Conservation (phyloP, 2,888 invertebrate species). For the Drosophila prostipennis region DNA sequence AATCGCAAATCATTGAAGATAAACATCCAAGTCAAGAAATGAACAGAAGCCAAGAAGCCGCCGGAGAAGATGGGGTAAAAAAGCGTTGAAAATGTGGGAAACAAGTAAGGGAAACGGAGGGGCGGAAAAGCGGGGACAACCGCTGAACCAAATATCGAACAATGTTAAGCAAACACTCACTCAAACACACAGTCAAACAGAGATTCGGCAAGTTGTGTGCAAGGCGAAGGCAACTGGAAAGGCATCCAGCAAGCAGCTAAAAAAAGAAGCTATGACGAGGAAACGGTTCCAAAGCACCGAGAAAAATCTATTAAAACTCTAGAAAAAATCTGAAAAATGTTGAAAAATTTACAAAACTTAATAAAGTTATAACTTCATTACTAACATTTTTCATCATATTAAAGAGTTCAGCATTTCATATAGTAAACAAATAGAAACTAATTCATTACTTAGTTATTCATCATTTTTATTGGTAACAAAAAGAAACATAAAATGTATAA, state of each 20-base stretch:
- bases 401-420: no score
- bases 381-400: no score
- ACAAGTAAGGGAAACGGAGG: not conserved
- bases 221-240: conserved; percentile 47
- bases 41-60: conserved; percentile 64
- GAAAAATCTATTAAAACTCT: not conserved
- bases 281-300: conserved; percentile 45
- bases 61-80: not conserved
- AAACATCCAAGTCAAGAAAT: conserved; percentile 79
- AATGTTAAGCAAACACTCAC: conserved; percentile 72
- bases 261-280: conserved; percentile 14
- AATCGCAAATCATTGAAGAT: conserved; percentile 80
- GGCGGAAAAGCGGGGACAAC: conserved; percentile 24
- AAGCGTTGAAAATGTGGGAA: not conserved
- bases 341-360: no score
- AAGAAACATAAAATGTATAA: no score
- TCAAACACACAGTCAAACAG: conserved; percentile 43
- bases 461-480: no score
- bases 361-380: no score
- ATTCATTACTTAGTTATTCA: no score
- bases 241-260: conserved; percentile 55
- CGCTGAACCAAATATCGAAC: conserved; percentile 76
- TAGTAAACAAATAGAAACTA: no score
- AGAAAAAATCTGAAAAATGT: no score
- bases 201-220: conserved; percentile 67